Conservation (phyloP, 2,888 invertebrate species). For the Cremastobaeus sp. region DNA sequence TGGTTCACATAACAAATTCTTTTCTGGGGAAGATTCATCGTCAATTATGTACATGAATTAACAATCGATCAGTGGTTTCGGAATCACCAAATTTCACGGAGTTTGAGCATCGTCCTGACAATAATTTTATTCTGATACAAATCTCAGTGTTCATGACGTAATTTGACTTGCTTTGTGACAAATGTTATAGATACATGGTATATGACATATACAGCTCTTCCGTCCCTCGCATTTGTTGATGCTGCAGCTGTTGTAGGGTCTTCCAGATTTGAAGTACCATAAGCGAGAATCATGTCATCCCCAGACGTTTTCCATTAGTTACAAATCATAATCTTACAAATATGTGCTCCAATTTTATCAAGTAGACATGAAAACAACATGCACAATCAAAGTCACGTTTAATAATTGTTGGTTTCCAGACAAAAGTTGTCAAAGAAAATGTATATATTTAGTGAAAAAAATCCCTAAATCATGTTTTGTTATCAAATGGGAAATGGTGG, state of each 20-base stretch:
- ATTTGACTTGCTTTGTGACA: constrained; percentile 67
- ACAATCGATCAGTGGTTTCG: constrained; percentile 19
- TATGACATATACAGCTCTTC: constrained; percentile 69
- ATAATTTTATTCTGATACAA: constrained; percentile 46
- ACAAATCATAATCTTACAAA: constrained; percentile 62
- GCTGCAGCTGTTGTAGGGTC: constrained; percentile 71
- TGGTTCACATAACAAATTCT: too few species aligned
- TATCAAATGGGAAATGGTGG: too few species aligned
- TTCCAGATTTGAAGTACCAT: constrained; percentile 66
- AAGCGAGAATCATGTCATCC: constrained; percentile 69
- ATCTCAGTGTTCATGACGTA: constrained; percentile 42
- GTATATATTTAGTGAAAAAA: too few species aligned
- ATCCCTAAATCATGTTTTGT: too few species aligned
- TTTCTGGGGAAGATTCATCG: not conserved
- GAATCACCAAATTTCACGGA: constrained; percentile 31
- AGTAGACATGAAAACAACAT: too few species aligned
- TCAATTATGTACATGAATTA: constrained; percentile 24
- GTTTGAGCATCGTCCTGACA: constrained; percentile 10
- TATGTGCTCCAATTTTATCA: not conserved
- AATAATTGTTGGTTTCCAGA: too few species aligned
- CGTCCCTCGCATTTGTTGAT: constrained; percentile 65
- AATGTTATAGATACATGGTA: constrained; percentile 77
- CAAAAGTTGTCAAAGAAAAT: too few species aligned
- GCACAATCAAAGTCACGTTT: too few species aligned
- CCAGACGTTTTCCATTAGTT: constrained; percentile 73